These are phyloP conservation scores for Cathartes aura DNA, from an alignment of 2,113 vertebrate species.

Conservation along the genomic window DNA sequence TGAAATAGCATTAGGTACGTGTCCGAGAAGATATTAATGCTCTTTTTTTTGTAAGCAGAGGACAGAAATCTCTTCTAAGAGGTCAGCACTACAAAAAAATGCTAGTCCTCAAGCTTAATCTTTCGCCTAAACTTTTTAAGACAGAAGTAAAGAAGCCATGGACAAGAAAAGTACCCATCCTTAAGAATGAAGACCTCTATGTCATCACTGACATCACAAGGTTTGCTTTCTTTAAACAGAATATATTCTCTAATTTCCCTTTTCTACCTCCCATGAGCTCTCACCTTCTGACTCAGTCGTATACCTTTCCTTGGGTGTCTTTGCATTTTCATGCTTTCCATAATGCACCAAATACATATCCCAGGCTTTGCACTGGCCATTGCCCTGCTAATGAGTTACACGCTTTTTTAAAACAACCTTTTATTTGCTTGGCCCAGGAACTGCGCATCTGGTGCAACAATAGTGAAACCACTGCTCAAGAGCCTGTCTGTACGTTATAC, in stretches of 20 bases:
- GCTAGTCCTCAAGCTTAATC: background rate
- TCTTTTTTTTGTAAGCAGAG: background rate
- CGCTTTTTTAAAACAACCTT: background rate
- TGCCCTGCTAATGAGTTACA: background rate
- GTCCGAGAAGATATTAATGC: background rate
- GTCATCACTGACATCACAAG: background rate
- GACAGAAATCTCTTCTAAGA: background rate
- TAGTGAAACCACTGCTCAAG: background rate
- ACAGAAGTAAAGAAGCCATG: background rate
- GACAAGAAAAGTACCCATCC: background rate
- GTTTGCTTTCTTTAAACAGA: background rate
- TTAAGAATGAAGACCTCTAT: background rate
- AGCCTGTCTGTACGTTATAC: background rate
- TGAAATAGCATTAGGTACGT: background rate
- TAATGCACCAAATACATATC: background rate
- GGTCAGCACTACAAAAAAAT: background rate
- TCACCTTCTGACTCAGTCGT: background rate
- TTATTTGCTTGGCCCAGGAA: background rate
- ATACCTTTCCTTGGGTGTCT: background rate
- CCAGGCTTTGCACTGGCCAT: background rate
- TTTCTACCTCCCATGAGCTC: background rate
- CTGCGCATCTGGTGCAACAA: background rate
- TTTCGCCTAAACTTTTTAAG: background rate
- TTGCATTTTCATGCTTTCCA: background rate
- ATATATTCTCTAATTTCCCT: background rate